Evolutionary conservation across 2,797 vertebrate genomes (phyloP), one percentile per base, ranked within the genome.

Genomic region (Picus viridis): DNA sequence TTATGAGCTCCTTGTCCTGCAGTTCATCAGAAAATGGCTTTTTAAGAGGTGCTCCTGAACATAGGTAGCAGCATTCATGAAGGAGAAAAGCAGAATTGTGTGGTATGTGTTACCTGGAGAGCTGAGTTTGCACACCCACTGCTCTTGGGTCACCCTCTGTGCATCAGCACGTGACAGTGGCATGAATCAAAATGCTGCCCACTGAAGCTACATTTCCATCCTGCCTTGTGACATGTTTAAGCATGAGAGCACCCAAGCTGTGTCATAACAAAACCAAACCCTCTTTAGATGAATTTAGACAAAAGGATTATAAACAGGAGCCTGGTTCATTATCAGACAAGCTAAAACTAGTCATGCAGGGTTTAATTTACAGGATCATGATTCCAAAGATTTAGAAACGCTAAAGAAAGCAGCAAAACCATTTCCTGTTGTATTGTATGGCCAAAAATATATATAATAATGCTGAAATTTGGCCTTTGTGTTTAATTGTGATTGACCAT

Each of bases 51-150:
- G 16, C 8, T 56, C 53, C 13, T 12, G 16, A 61, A 29, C 6
- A 2, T 4, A 5, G 30, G 67, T 41, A 43, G 39, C 53, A 4
- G 20, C 0, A 10, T 36, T 20, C 6, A 1, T 16, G 10, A 36
- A 77, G 34, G 78, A 77, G 13, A 58, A 54, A 74, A 23, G 45
- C 8, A 7, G 68, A 12, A 32, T 32, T 34, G 36, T 14, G 5
- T 4, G 70, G 53, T 0, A 3, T 16, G 30, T 47, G 2, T 77
- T 19, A 4, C 41, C 54, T 4, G 7, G 53, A 8, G 65, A 3
- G 36, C 72, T 10, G 29, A 11, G 23, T 61, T 83, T 34, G 41
- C 56, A 6, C 15, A 2, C 3, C 29, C 39, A 53, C 36, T 47
- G 47, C 6, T 29, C 14, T 30, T 27, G 39, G n/a, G 45, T 49